Percentiles rank a stretch among this genome's conserved stretches.
These are phyloP conservation scores for Neomicropteryx cornuta DNA, from an alignment of 1,140 invertebrate genomes.

Conservation along the genomic window DNA sequence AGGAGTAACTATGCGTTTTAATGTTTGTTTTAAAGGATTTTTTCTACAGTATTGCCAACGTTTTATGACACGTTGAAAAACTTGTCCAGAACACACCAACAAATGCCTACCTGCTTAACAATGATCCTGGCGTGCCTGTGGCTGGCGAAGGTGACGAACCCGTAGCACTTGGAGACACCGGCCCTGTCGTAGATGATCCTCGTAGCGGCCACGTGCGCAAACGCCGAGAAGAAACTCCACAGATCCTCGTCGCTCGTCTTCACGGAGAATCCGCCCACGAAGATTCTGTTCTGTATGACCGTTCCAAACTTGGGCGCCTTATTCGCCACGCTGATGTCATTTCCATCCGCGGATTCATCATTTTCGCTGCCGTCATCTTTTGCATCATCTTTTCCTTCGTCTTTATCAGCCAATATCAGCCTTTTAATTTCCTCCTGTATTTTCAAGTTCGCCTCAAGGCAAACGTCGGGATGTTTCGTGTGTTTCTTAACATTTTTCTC, in stretches of 20 bases:
- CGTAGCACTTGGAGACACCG: slow-evolving; percentile 90
- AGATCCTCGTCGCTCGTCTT: slow-evolving; percentile 76
- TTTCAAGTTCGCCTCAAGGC: slow-evolving; percentile 31
- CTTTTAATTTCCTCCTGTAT: slow-evolving; percentile 24
- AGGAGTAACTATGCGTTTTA: no score
- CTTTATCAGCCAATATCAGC: not conserved
- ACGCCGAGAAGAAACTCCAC: slow-evolving; percentile 70
- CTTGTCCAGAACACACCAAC: no score
- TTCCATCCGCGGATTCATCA: slow-evolving; percentile 18
- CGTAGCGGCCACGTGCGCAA: slow-evolving; percentile 84
- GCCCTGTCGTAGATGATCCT: slow-evolving; percentile 91
- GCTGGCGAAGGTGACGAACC: slow-evolving; percentile 84
- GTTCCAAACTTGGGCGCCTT: slow-evolving; percentile 65
- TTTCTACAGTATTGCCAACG: no score
- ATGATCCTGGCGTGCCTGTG: slow-evolving; percentile 35
- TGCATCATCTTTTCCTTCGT: not conserved
- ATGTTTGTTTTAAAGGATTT: no score
- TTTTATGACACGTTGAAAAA: no score
- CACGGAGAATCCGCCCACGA: slow-evolving; percentile 86
- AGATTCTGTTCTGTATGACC: slow-evolving; percentile 85
- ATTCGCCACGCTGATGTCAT: slow-evolving; percentile 36
- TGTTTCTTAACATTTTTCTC: slow-evolving; percentile 26
- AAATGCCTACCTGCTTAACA: slow-evolving; percentile 29
- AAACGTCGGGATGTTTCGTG: slow-evolving; percentile 30
- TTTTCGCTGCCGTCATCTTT: slow-evolving; percentile 1